Percentiles rank a stretch among this genome's conserved stretches.
Evolutionary conservation across 2,888 invertebrate species (phyloP).

Genomic region (Agriopis marginaria): DNA sequence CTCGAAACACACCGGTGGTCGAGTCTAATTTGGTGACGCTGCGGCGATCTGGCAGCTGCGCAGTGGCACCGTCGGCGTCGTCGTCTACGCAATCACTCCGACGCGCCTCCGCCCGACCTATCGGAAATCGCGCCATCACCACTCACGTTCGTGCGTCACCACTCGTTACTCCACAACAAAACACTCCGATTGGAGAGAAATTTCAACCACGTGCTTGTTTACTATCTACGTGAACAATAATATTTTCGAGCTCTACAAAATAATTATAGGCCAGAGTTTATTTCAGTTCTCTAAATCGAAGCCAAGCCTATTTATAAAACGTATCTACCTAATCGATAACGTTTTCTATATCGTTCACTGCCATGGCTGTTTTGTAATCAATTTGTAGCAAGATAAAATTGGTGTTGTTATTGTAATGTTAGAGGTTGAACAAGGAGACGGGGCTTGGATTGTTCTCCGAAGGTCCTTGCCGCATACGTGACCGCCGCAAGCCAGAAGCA

Average conservation of each 20-base stretch:
- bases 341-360: slow-evolving; percentile 38
- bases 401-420: slow-evolving; percentile 11
- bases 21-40: slow-evolving; percentile 83
- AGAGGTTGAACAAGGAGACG: slow-evolving; percentile 19
- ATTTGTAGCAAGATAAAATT: neutral
- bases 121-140: slow-evolving; percentile 42
- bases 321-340: slow-evolving; percentile 28
- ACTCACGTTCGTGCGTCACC: slow-evolving; percentile 52
- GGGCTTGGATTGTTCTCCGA: slow-evolving; percentile 41
- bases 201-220: slow-evolving; percentile 53
- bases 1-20: slow-evolving; percentile 57
- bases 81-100: slow-evolving; percentile 60
- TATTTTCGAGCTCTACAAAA: slow-evolving; percentile 41
- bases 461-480: slow-evolving; percentile 55
- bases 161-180: slow-evolving; percentile 48
- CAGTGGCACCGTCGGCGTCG: slow-evolving; percentile 42
- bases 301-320: slow-evolving; percentile 14
- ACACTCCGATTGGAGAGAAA: slow-evolving; percentile 47
- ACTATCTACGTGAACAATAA: slow-evolving; percentile 54
- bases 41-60: slow-evolving; percentile 37
- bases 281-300: slow-evolving; percentile 27
- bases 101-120: slow-evolving; percentile 50
- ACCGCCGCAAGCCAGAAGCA: slow-evolving; percentile 57
- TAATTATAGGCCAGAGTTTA: slow-evolving; percentile 23
- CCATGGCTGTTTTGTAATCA: slow-evolving; percentile 28